phyloP scores from a whole-genome alignment of 2,888 invertebrate genomes.

The Prosapia bicincta region DNA sequence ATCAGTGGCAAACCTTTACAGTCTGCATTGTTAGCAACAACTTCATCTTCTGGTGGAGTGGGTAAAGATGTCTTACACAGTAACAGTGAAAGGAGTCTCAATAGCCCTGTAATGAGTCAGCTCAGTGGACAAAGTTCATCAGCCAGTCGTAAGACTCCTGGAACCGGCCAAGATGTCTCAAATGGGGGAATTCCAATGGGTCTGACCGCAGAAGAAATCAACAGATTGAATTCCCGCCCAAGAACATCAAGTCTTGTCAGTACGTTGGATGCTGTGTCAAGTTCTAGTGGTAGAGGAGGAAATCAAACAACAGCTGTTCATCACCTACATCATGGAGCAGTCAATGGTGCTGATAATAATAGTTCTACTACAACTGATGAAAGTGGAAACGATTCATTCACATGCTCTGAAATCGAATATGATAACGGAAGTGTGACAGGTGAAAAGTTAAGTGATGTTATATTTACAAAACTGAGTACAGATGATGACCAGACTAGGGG shows the following conservation, averaged over 20 bases:
- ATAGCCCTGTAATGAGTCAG: constrained; percentile 91
- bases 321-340: constrained; percentile 63
- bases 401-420: constrained; percentile 96
- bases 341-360: constrained; percentile 43
- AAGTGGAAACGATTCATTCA: constrained; percentile 93
- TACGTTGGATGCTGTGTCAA: constrained; percentile 90
- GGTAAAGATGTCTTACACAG: constrained; percentile 87
- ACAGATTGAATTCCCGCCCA: constrained; percentile 68
- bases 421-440: constrained; percentile 84
- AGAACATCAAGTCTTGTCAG: constrained; percentile 81
- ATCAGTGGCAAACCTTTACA: constrained; percentile 91
- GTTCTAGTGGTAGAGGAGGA: constrained; percentile 54
- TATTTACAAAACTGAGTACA: constrained; percentile 51
- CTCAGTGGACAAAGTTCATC: constrained; percentile 82
- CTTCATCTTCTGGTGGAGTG: constrained; percentile 83
- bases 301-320: constrained; percentile 44
- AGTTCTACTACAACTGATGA: constrained; percentile 89
- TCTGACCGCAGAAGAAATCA: constrained; percentile 89
- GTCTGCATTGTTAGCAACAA: constrained; percentile 83
- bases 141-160: constrained; percentile 72
- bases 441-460: constrained; percentile 66
- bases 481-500: constrained; percentile 53
- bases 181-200: constrained; percentile 72
- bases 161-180: constrained; percentile 53
- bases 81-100: constrained; percentile 86